Percentiles rank a stretch among this genome's conserved stretches.
These are phyloP conservation scores for Microcebus murinus DNA, from an alignment of 2,113 vertebrate genomes.

Conservation along the genomic window DNA sequence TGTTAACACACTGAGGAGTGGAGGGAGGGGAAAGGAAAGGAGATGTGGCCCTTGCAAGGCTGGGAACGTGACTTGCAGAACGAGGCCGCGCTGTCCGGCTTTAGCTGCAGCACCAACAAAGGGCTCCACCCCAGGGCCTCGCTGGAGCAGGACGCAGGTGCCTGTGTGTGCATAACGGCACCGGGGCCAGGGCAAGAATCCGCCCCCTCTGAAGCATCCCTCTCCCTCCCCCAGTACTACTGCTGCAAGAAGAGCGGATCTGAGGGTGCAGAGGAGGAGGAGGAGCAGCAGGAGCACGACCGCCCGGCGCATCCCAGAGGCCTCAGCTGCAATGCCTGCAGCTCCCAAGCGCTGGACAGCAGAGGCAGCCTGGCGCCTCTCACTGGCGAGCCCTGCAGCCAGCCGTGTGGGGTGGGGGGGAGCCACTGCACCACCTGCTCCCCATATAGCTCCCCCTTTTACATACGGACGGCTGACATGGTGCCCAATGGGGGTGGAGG, in stretches of 20 bases:
- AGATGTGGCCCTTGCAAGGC: not conserved
- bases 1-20: not conserved
- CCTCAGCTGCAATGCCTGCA: slow-evolving; percentile 92
- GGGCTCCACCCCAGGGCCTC: accelerated
- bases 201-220: not conserved
- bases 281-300: slow-evolving; percentile 86
- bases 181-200: not conserved
- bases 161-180: accelerated
- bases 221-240: slow-evolving; percentile 90
- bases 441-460: slow-evolving; percentile 92
- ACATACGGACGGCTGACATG: slow-evolving; percentile 92
- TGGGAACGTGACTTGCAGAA: not conserved
- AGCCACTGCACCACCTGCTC: slow-evolving; percentile 92
- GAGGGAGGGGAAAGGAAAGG: not conserved
- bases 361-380: slow-evolving; percentile 84
- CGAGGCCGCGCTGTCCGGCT: not conserved
- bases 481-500: slow-evolving; percentile 95
- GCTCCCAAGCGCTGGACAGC: slow-evolving; percentile 87
- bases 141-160: accelerated
- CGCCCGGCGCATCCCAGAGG: slow-evolving; percentile 86
- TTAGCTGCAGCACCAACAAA: not conserved
- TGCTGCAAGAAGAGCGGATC: slow-evolving; percentile 97
- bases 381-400: slow-evolving; percentile 83
- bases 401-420: slow-evolving; percentile 74
- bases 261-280: slow-evolving; percentile 88